These are phyloP conservation scores for Aethina tumida DNA, from an alignment of 1,140 invertebrate species.

Conservation along the genomic window DNA sequence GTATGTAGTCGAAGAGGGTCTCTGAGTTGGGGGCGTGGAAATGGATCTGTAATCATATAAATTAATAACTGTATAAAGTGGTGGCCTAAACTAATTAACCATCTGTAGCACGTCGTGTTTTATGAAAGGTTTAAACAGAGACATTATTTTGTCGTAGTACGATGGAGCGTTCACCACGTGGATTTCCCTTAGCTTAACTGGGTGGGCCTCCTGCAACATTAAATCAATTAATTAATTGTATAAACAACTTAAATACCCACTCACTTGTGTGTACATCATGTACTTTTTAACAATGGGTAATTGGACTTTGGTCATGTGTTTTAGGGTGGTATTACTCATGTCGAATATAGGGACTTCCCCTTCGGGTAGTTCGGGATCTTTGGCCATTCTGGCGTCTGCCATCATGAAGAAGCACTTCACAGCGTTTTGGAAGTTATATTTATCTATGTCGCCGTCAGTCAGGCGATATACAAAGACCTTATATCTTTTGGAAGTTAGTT, in stretches of 20 bases:
- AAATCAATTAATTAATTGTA: constrained; percentile 2
- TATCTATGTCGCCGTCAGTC: constrained; percentile 45
- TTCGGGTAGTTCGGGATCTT: constrained; percentile 41
- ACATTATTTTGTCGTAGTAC: constrained; percentile 51
- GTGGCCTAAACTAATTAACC: constrained; percentile 28
- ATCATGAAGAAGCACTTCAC: constrained; percentile 61
- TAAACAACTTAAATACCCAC: constrained; percentile 1
- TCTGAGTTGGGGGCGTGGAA: constrained; percentile 50
- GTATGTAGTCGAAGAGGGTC: constrained; percentile 48
- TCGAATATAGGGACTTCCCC: constrained; percentile 64
- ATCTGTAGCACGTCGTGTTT: constrained; percentile 51
- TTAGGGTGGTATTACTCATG: constrained; percentile 48
- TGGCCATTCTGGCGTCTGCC: constrained; percentile 50
- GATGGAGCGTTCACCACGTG: constrained; percentile 57
- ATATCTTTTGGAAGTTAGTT: constrained; percentile 27
- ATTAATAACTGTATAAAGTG: constrained; percentile 1
- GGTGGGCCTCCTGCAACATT: constrained; percentile 59
- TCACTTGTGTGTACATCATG: constrained; percentile 53
- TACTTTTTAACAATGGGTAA: constrained; percentile 53
- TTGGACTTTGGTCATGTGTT: constrained; percentile 51
- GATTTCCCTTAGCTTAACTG: constrained; percentile 60
- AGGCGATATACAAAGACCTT: constrained; percentile 48
- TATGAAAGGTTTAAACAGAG: constrained; percentile 52
- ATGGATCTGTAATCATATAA: constrained; percentile 40
- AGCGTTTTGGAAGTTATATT: constrained; percentile 55